Evolutionary conservation across 2,797 vertebrate species (phyloP).

Genomic region (Thaleichthys pacificus): DNA sequence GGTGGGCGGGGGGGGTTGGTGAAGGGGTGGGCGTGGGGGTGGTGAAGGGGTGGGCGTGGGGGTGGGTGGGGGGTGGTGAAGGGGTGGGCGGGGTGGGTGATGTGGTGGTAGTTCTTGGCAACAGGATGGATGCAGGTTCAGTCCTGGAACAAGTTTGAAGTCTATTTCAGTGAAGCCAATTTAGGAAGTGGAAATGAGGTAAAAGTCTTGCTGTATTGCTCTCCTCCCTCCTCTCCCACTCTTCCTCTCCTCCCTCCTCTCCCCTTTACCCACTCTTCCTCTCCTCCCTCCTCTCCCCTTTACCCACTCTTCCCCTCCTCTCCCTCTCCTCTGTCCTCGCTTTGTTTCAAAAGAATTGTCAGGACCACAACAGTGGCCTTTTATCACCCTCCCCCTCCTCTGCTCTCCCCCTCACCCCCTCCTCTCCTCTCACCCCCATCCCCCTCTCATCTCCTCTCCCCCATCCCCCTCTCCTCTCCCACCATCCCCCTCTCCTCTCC

Average conservation of each 20-base stretch:
- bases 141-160: too few species aligned
- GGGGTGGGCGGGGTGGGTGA: too few species aligned
- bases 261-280: constrained; percentile 13
- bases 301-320: neutral
- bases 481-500: too few species aligned
- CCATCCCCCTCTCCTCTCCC: neutral
- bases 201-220: neutral
- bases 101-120: too few species aligned
- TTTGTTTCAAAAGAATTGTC: neutral
- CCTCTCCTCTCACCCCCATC: neutral
- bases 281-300: constrained; percentile 21
- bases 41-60: too few species aligned
- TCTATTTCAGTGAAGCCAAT: too few species aligned
- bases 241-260: constrained; percentile 3
- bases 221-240: neutral
- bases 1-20: too few species aligned
- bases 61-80: too few species aligned
- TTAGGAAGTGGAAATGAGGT: too few species aligned
- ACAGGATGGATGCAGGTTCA: too few species aligned
- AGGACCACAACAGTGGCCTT: neutral
- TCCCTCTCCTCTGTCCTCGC: neutral
- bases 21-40: too few species aligned
- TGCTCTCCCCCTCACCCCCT: neutral
- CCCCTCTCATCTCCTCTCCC: neutral
- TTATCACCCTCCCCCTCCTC: neutral